These are phyloP conservation scores for Lates japonicus DNA, from an alignment of 2,797 vertebrate genomes.

Conservation along the genomic window DNA sequence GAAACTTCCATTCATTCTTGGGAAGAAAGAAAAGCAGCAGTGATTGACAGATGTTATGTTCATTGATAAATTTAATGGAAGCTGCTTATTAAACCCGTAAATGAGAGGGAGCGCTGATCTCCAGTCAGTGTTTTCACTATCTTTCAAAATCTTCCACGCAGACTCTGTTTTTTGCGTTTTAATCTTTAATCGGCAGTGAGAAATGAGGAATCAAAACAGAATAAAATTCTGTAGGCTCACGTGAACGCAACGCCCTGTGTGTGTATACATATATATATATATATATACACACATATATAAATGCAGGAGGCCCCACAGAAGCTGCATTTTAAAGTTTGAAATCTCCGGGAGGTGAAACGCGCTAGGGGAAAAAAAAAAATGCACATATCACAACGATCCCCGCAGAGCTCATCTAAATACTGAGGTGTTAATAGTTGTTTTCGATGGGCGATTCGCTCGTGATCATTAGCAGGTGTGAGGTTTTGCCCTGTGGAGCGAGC, in stretches of 20 bases:
- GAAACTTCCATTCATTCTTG: neutral
- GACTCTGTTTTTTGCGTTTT: neutral
- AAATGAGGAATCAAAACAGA: neutral
- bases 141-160: neutral
- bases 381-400: conserved; percentile 36
- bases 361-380: conserved; percentile 8
- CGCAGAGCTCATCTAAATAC: conserved; percentile 38
- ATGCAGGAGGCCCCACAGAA: neutral
- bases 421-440: conserved; percentile 70
- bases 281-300: neutral
- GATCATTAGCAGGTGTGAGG: conserved; percentile 83
- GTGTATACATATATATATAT: no score
- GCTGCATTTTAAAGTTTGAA: conserved; percentile 8
- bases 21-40: neutral
- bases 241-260: neutral
- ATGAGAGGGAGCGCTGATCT: neutral
- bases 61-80: neutral
- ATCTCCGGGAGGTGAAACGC: conserved; percentile 38
- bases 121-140: neutral
- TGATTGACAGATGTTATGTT: neutral
- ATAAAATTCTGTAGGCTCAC: neutral
- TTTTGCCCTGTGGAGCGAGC: conserved; percentile 28
- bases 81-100: neutral
- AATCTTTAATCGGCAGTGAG: accelerated
- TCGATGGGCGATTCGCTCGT: conserved; percentile 71